A percentile compares a stretch with the other conserved stretches of the same genome.
Evolutionary conservation across 2,113 vertebrate genomes (phyloP).

Genomic region (Propithecus coquereli): DNA sequence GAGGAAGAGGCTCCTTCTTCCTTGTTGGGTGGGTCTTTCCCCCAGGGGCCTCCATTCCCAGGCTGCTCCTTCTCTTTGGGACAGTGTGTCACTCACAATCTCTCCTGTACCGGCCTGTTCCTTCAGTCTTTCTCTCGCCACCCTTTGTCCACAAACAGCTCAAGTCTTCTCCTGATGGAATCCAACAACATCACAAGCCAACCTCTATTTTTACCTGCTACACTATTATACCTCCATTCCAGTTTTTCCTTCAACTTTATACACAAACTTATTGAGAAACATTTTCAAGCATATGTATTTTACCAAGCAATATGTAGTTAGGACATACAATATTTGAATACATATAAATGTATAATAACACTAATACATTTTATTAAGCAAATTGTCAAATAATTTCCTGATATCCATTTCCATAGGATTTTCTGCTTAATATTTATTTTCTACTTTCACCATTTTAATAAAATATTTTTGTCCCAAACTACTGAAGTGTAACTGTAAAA

Average conservation of each 20-base stretch:
- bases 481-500: not conserved
- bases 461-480: not conserved
- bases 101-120: not conserved
- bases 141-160: not conserved
- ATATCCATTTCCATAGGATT: not conserved
- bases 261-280: not conserved
- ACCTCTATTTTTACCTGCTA: not conserved
- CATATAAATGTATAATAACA: not conserved
- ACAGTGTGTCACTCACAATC: fast-evolving
- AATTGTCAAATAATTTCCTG: not conserved
- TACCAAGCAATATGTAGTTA: not conserved
- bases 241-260: not conserved
- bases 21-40: not conserved
- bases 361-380: not conserved
- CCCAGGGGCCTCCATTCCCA: too few species aligned
- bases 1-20: fast-evolving
- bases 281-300: not conserved
- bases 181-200: not conserved
- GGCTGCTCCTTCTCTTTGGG: too few species aligned
- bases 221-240: not conserved
- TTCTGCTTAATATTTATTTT: not conserved
- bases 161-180: not conserved
- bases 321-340: not conserved
- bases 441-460: not conserved
- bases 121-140: not conserved